These are phyloP conservation scores for Hydrolagus colliei DNA, from an alignment of 2,797 vertebrate species.

Conservation along the genomic window DNA sequence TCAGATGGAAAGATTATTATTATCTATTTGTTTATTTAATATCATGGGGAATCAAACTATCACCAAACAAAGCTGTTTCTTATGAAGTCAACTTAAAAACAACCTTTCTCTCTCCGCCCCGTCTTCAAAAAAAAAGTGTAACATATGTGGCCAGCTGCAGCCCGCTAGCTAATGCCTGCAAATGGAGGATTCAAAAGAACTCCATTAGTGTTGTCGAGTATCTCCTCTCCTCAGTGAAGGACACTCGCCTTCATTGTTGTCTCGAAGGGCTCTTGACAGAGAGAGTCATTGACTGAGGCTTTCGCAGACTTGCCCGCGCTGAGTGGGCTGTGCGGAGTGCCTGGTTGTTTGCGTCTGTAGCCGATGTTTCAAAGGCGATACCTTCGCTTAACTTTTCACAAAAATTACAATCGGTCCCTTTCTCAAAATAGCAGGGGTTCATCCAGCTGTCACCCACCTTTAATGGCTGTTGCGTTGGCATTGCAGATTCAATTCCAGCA, in stretches of 20 bases:
- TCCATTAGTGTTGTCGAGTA: constrained; percentile 27
- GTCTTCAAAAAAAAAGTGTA: neutral
- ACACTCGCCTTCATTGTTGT: constrained; percentile 28
- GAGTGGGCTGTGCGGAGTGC: constrained; percentile 19
- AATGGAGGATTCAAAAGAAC: constrained; percentile 25
- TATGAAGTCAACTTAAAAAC: neutral
- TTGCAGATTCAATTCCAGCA: too few species aligned
- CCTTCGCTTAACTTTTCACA: neutral
- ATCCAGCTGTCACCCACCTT: too few species aligned
- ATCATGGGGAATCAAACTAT: neutral
- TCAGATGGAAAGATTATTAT: too few species aligned
- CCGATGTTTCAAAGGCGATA: constrained; percentile 18
- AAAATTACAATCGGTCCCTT: neutral
- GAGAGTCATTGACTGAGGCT: constrained; percentile 26
- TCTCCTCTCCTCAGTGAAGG: constrained; percentile 26
- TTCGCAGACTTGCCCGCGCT: constrained; percentile 22
- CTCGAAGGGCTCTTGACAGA: constrained; percentile 27
- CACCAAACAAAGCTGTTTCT: neutral
- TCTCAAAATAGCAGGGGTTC: too few species aligned
- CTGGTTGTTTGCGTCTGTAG: constrained; percentile 14
- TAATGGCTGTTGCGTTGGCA: too few species aligned
- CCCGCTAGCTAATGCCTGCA: constrained; percentile 10
- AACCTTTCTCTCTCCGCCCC: neutral
- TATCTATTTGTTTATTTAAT: neutral
- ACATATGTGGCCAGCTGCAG: constrained; percentile 20